Percentiles rank a stretch among this genome's conserved stretches.
These are phyloP conservation scores for Theristicus caerulescens DNA, from an alignment of 2,113 vertebrate genomes.

Conservation along the genomic window DNA sequence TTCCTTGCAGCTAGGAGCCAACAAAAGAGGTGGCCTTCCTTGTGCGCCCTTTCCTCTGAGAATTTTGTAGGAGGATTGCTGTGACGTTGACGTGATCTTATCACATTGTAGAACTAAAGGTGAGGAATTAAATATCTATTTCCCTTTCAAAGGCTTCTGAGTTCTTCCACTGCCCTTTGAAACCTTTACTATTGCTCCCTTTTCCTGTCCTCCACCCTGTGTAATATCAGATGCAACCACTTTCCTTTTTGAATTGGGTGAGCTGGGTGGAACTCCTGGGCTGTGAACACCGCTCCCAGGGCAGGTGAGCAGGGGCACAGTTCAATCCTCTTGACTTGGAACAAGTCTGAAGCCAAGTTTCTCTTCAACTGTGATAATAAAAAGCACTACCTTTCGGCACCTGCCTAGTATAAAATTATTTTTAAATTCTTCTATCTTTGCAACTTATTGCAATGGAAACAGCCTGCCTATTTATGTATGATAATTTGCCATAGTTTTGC, in stretches of 20 bases:
- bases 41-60: background rate
- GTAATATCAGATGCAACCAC: background rate
- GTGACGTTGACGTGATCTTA: rapidly evolving
- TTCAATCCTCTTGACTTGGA: background rate
- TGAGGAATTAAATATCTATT: background rate
- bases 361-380: background rate
- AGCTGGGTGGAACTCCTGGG: background rate
- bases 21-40: background rate
- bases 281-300: background rate
- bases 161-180: background rate
- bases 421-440: background rate
- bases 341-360: background rate
- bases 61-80: background rate
- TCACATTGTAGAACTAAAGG: background rate
- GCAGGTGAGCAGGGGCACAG: background rate
- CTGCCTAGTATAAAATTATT: background rate
- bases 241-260: background rate
- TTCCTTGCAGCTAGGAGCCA: background rate
- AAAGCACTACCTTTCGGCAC: background rate
- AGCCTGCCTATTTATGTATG: background rate
- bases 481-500: background rate
- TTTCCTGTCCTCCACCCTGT: background rate
- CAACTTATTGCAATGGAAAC: background rate
- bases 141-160: background rate
- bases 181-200: background rate